A percentile compares a stretch with the other conserved stretches of the same genome.
Evolutionary conservation across 1,140 invertebrate species (phyloP).

Genomic region (Drosophila repletoides): DNA sequence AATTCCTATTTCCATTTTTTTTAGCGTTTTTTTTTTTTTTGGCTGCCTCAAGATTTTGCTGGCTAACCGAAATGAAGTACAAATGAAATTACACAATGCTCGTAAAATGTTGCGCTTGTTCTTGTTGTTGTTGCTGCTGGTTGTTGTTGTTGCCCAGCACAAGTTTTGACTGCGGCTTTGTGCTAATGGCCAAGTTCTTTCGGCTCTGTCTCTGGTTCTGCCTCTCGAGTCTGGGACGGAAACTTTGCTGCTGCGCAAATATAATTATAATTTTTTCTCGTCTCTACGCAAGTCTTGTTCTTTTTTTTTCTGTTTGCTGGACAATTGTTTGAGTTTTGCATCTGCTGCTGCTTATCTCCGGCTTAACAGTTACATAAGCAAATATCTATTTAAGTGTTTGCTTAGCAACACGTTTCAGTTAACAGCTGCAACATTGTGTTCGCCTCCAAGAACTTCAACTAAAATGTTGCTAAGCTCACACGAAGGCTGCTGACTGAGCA

Average conservation of each 20-base stretch:
- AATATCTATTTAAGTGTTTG: constrained; percentile 17
- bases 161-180: constrained; percentile 32
- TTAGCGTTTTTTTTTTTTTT: constrained; percentile 5
- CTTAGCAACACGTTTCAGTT: constrained; percentile 45
- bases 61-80: constrained; percentile 32
- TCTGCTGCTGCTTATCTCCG: constrained; percentile 33
- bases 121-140: constrained; percentile 1
- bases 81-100: constrained; percentile 44
- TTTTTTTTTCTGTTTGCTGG: not conserved
- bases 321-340: constrained; percentile 12
- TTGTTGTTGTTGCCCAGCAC: not conserved
- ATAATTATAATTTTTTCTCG: constrained; percentile 30
- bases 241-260: constrained; percentile 36
- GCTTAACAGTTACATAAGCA: constrained; percentile 43
- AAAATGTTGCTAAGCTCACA: constrained; percentile 43
- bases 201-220: not conserved
- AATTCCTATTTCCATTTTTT: constrained; percentile 21
- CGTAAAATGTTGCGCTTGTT: constrained; percentile 17
- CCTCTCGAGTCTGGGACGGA: constrained; percentile 20
- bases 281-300: not conserved
- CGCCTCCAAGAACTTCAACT: not conserved
- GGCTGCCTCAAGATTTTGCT: constrained; percentile 15
- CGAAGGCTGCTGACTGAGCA: constrained; percentile 13
- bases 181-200: constrained; percentile 34
- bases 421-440: constrained; percentile 8